Evolutionary conservation across 2,797 vertebrate species (phyloP), one percentile per base, ranked within the genome.

Genomic region (Micropoecilia bifurca): DNA sequence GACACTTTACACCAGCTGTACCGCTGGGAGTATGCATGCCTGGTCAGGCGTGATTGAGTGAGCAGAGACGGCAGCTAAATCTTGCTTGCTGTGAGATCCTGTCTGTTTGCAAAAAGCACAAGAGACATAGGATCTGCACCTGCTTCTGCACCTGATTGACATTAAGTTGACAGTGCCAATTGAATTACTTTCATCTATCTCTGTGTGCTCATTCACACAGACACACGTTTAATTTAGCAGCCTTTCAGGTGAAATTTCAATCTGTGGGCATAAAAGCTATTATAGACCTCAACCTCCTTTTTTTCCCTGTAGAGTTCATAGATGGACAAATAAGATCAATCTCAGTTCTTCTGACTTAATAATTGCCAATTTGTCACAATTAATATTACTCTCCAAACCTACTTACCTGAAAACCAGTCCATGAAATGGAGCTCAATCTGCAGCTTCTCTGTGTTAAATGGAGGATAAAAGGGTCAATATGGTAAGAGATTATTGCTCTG

Each of bases 341-440:
- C 87, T 88, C 85, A 82, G 77, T 89, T 86, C 68, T 22, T 63
- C 63, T 71, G 83, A 82, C 84, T 83, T 73, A 92, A 92, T 92
- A 93, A 93, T 93, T 93, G 90, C 84, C 88, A 87, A 83, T 94
- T 93, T 93, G 91, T 92, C 91, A 87, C 89, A 92, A 91, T 93
- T 93, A 88, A 92, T 94, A 85, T 88, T 74, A 90, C 91, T 83
- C 79, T 77, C 77, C 74, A 89, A 92, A 86, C 91, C 89, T 80
- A 73, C 80, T 81, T 74, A 80, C 84, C 74, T 86, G 78, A 85
- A 85, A 86, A 79, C 43, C 72, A n/a, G n/a, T 85, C 89, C 75
- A 81, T 89, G 91, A 86, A 90, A 80, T 45, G 41, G 50, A 85
- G 80, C 68, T 71, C 74, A 83, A 85, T 88, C 53, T 46, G 80